Percentiles rank a stretch among this genome's conserved stretches.
phyloP scores from a whole-genome alignment of 2,797 vertebrate species.

The Tenualosa thibaudeaui region DNA sequence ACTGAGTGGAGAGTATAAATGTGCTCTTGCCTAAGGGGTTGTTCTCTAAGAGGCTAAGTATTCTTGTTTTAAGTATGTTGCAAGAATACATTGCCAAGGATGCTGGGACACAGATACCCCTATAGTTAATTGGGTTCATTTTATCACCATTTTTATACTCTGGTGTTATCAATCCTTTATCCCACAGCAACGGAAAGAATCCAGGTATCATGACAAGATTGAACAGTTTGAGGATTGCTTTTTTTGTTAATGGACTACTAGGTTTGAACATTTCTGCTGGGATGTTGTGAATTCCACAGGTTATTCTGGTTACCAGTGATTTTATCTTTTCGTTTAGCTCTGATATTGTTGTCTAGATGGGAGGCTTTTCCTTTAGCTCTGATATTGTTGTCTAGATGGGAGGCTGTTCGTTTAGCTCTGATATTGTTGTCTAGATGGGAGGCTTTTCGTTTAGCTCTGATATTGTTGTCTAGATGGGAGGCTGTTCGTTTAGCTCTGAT shows the following conservation, averaged over 20 bases:
- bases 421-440: background rate
- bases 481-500: background rate
- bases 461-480: background rate
- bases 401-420: no score
- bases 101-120: no score
- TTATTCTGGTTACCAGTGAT: background rate
- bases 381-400: background rate
- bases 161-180: background rate
- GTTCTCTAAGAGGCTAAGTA: no score
- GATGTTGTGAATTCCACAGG: background rate
- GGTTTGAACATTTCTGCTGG: background rate
- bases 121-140: no score
- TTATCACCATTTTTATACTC: background rate
- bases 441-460: no score
- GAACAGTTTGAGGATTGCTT: background rate
- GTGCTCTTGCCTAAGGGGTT: no score
- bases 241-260: background rate
- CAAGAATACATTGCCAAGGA: no score
- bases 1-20: no score
- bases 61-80: no score
- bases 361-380: no score
- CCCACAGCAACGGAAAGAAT: background rate
- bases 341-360: no score
- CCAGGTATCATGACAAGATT: background rate
- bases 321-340: background rate